These are phyloP conservation scores for Calameuta pallipes DNA, from an alignment of 2,888 invertebrate genomes.

Conservation along the genomic window DNA sequence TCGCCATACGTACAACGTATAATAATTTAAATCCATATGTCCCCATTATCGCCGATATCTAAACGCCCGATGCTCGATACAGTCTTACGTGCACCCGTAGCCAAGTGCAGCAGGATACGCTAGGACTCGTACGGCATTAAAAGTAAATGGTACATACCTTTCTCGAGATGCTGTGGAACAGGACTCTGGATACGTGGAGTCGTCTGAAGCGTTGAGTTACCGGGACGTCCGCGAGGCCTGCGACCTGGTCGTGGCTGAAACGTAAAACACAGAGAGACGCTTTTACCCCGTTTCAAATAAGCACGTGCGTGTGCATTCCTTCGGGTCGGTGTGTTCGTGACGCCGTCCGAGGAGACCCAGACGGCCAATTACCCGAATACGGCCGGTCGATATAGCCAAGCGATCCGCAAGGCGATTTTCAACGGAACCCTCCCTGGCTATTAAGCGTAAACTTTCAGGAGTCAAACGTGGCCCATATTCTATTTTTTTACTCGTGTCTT, in stretches of 20 bases:
- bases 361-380: background rate
- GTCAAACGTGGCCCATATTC: background rate
- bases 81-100: no score
- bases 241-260: slow-evolving; percentile 61
- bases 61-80: background rate
- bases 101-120: background rate
- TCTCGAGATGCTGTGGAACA: slow-evolving; percentile 58
- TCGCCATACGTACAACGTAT: slow-evolving; percentile 1
- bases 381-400: background rate
- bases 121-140: background rate
- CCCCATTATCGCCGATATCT: background rate
- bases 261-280: background rate
- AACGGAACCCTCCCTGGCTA: background rate
- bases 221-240: slow-evolving; percentile 61
- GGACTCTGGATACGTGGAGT: slow-evolving; percentile 57
- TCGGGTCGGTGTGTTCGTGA: background rate
- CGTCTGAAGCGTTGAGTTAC: slow-evolving; percentile 52
- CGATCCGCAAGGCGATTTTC: background rate
- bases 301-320: background rate
- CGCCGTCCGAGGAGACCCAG: background rate
- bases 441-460: background rate
- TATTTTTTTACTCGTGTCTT: background rate
- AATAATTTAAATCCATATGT: background rate
- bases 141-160: slow-evolving; percentile 46
- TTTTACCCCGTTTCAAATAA: background rate